A percentile compares a stretch with the other conserved stretches of the same genome.
phyloP scores from a whole-genome alignment of 2,888 invertebrate species.

The Trisateles emortualis region DNA sequence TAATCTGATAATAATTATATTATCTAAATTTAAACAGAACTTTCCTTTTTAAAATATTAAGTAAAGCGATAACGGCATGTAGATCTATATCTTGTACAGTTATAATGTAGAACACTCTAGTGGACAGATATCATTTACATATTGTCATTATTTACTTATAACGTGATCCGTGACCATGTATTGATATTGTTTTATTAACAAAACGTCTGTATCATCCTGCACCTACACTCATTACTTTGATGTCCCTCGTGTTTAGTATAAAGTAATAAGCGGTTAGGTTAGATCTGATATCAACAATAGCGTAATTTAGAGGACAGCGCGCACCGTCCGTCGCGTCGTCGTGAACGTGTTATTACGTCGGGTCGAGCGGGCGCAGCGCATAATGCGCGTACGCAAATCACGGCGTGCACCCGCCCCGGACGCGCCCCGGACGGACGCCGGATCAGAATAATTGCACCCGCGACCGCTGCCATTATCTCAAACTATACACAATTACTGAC shows the following conservation, averaged over 20 bases:
- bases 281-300: constrained; percentile 30
- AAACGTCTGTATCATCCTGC: constrained; percentile 4
- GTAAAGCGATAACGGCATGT: constrained; percentile 10
- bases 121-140: constrained; percentile 13
- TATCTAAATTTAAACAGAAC: constrained; percentile 9
- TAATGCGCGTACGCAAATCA: constrained; percentile 75
- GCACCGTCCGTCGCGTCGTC: constrained; percentile 27
- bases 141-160: not conserved
- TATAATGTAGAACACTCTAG: constrained; percentile 7
- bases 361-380: constrained; percentile 32
- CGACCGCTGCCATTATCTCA: constrained; percentile 72
- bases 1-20: constrained; percentile 6
- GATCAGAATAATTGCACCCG: constrained; percentile 78
- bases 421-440: constrained; percentile 45
- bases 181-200: not conserved
- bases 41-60: constrained; percentile 18
- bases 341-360: constrained; percentile 55
- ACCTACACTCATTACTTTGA: constrained; percentile 21
- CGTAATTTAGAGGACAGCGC: constrained; percentile 53
- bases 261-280: constrained; percentile 12
- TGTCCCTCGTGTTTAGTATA: constrained; percentile 6
- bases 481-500: constrained; percentile 80
- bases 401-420: constrained; percentile 49
- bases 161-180: not conserved
- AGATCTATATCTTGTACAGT: constrained; percentile 8